phyloP scores from a whole-genome alignment of 2,113 vertebrate genomes.

The Talpa occidentalis region DNA sequence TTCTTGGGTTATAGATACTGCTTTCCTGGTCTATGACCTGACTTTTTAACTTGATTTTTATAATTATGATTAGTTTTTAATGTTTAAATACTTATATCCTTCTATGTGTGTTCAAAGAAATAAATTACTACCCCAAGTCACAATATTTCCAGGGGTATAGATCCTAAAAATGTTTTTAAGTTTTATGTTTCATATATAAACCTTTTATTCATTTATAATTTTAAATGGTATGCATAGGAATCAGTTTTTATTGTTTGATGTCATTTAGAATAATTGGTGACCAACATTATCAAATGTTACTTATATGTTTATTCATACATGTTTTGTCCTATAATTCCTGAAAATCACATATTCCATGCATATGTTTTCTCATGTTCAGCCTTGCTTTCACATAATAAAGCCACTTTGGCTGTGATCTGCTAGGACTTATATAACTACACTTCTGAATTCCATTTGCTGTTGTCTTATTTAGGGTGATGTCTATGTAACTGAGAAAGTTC shows the following conservation, averaged over 20 bases:
- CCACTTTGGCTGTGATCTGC: background rate
- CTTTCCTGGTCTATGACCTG: background rate
- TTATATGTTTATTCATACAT: background rate
- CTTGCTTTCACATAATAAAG: background rate
- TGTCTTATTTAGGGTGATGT: background rate
- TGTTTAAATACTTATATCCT: background rate
- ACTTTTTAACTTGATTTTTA: background rate
- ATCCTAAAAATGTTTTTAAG: background rate
- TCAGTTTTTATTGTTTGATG: background rate
- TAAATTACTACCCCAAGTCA: background rate
- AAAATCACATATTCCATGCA: background rate
- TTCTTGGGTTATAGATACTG: background rate
- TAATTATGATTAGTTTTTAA: background rate
- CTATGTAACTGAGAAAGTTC: background rate
- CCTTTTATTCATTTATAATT: background rate
- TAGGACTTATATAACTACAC: background rate
- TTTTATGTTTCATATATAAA: conserved; percentile 26
- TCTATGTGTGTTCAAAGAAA: conserved; percentile 5
- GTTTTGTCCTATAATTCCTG: background rate
- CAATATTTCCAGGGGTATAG: background rate
- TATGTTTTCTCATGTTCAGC: background rate
- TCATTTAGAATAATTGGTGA: background rate
- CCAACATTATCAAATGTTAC: background rate
- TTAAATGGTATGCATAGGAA: background rate
- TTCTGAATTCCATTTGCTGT: background rate